Conservation (phyloP, 2,888 invertebrate genomes). For the Xestia rhomboidea region DNA sequence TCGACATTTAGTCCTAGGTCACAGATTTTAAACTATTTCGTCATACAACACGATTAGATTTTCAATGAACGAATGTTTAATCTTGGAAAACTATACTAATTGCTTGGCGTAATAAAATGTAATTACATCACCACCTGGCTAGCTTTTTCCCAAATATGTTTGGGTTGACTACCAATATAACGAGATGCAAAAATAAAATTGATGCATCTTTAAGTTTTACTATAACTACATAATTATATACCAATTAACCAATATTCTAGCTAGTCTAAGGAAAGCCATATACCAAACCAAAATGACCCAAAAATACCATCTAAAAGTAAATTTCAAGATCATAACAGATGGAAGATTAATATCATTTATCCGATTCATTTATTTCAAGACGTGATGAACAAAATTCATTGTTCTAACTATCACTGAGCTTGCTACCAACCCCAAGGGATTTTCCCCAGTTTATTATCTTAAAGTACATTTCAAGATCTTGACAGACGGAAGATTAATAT, state of each 20-base stretch:
- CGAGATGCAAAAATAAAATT: no score
- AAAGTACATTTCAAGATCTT: not conserved
- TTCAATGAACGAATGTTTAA: not conserved
- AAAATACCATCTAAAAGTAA: not conserved
- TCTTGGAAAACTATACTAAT: not conserved
- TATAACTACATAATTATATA: not conserved
- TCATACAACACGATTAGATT: not conserved
- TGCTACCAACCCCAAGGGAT: not conserved
- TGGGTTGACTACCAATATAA: not conserved
- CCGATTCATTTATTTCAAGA: no score
- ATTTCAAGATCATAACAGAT: not conserved
- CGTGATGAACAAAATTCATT: not conserved
- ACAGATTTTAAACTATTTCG: slow-evolving; percentile 9
- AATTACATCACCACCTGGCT: not conserved
- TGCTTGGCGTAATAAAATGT: not conserved
- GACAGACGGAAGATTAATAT: not conserved
- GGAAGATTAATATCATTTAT: not conserved
- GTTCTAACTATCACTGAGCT: not conserved
- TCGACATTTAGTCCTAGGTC: slow-evolving; percentile 27
- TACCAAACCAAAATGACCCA: not conserved
- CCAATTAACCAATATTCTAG: no score
- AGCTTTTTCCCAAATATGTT: not conserved
- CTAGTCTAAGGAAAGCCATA: not conserved
- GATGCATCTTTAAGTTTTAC: no score
- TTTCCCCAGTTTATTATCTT: not conserved